Base-by-base conservation (phyloP, 2,797 vertebrate genomes). In the Microcaecilia unicolor region DNA sequence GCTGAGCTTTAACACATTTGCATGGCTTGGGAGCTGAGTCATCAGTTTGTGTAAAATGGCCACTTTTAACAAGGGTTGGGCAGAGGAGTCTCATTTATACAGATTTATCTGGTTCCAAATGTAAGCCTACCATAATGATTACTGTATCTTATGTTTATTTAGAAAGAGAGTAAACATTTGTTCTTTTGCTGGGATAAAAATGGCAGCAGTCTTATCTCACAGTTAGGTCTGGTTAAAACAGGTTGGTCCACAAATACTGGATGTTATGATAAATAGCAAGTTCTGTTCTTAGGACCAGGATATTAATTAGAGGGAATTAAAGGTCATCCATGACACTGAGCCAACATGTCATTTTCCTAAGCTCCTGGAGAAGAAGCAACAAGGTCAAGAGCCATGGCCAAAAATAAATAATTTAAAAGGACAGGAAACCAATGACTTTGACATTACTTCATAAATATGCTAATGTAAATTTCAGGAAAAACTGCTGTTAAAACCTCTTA, bases 401-500 rank as follows among this genome's bases (percentile, higher is more conserved):
- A 47, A 42, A 44, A 26, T 32, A 19, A 1, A 41, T 39, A 1
- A 7, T 37, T 16, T 41, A 14, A 29, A 31, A 37, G 33, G 41
- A 47, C 32, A 36, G 46, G 27, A 35, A 31, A 55, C 25, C 34
- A 29, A 4, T 41, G 39, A 9, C 33, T n/a, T 13, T 13, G 18
- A 18, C 18, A 10, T 19, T 15, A 15, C 14, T n/a, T n/a, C n/a
- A n/a, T n/a, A n/a, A n/a, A n/a, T n/a, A 28, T 41, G 34, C 11
- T 31, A 27, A 4, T 28, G 22, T 31, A 20, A 25, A 12, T 34
- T 30, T 3, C 34, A 31, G 12, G 46, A 55, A 17, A 44, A 43
- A 62, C 60, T 54, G 49, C 54, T 66, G 41, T 46, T 45, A 51
- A n/a, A 54, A 49, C 51, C 57, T 42, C 50, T 35, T 10, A 27